Conservation (phyloP, 2,113 vertebrate genomes). For the Rhabdornis inornatus region DNA sequence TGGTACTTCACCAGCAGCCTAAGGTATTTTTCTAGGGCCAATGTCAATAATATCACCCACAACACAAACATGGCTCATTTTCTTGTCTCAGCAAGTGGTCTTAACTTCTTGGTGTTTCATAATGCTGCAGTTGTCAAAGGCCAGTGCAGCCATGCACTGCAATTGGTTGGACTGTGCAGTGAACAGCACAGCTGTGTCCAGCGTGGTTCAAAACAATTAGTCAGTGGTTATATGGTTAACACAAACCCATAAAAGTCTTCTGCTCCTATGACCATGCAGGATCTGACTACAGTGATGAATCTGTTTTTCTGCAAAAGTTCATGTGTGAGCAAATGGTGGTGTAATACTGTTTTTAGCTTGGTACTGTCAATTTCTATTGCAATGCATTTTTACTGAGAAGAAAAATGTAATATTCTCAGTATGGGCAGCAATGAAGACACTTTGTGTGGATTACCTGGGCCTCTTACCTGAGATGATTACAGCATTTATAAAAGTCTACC, state of each 20-base stretch:
- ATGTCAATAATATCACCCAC: not conserved
- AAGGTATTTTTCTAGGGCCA: not conserved
- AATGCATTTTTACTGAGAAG: not conserved
- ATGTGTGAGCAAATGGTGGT: not conserved
- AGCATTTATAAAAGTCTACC: constrained; percentile 53
- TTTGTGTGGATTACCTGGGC: constrained; percentile 34
- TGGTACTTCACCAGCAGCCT: not conserved
- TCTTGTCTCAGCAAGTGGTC: not conserved
- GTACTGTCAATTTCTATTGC: not conserved
- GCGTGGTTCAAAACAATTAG: not conserved
- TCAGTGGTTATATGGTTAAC: not conserved
- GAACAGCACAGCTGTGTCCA: not conserved
- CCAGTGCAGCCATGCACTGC: not conserved
- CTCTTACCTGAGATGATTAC: constrained; percentile 66
- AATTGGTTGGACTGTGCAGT: not conserved
- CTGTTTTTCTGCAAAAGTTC: not conserved
- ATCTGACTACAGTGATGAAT: not conserved
- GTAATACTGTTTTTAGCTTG: not conserved
- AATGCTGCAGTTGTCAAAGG: not conserved
- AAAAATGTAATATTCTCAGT: not conserved
- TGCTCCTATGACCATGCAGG: not conserved
- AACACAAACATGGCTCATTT: not conserved
- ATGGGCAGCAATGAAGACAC: not conserved
- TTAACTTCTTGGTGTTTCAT: not conserved
- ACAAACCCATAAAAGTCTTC: not conserved